Conservation (phyloP, 2,797 vertebrate genomes). For the Tangara arthus region DNA sequence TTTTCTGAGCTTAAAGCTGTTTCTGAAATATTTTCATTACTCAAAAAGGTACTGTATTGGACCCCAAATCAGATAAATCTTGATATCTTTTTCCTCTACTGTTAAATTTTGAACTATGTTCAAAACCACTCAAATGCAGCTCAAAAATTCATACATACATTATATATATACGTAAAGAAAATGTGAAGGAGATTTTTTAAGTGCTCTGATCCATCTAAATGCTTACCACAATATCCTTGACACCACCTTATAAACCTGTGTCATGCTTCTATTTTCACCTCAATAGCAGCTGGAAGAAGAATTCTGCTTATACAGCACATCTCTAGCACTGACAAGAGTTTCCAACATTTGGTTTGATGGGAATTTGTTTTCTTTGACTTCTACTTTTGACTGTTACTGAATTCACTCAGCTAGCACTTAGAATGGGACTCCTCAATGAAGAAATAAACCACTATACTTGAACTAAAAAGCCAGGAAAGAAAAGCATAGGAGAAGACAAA, state of each 20-base stretch:
- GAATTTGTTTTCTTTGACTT: neutral
- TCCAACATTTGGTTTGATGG: neutral
- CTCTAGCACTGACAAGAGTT: neutral
- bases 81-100: neutral
- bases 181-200: neutral
- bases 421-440: neutral
- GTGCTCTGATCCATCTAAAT: neutral
- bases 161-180: neutral
- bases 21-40: neutral
- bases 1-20: neutral
- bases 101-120: neutral
- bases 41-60: neutral
- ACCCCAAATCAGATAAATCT: neutral
- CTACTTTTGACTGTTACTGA: neutral
- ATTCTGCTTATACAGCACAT: neutral
- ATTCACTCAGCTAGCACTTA: neutral
- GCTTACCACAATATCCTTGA: neutral
- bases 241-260: neutral
- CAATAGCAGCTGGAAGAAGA: neutral
- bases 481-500: rapidly evolving
- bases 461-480: neutral
- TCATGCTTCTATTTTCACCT: neutral
- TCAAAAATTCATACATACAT: neutral
- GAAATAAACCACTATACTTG: neutral
- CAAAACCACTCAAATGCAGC: neutral